Percentiles rank a stretch among this genome's conserved stretches.
Conservation (phyloP, 2,797 vertebrate genomes). For the Karalla daura region DNA sequence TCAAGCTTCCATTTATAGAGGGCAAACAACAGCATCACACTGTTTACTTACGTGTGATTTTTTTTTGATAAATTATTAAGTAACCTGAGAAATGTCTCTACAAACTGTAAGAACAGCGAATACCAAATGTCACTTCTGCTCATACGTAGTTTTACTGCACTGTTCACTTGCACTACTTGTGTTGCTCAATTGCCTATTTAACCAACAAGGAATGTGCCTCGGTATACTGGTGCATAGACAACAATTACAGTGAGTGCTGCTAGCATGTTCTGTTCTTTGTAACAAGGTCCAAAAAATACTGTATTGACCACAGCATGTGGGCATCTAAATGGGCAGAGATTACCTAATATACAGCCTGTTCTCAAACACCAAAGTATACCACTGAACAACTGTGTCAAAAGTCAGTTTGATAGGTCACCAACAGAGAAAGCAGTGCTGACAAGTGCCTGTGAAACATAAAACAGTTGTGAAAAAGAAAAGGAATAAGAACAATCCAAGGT, state of each 20-base stretch:
- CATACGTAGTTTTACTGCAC: neutral
- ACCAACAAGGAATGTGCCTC: too few relatives aligned
- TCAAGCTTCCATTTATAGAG: slow-evolving; percentile 47
- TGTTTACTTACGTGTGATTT: slow-evolving; percentile 38
- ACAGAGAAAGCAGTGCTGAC: slow-evolving; percentile 1
- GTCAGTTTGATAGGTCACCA: neutral
- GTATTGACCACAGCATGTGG: too few relatives aligned
- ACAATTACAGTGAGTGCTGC: too few relatives aligned
- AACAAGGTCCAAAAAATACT: too few relatives aligned
- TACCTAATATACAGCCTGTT: too few relatives aligned
- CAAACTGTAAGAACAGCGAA: slow-evolving; percentile 12
- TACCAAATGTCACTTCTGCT: slow-evolving; percentile 8
- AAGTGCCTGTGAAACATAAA: slow-evolving; percentile 12
- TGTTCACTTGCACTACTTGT: slow-evolving; percentile 13
- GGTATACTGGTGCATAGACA: too few relatives aligned
- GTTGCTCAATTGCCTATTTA: neutral
- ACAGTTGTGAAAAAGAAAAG: neutral
- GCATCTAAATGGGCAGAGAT: too few relatives aligned
- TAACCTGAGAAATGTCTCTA: slow-evolving; percentile 16
- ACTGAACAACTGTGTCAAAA: neutral
- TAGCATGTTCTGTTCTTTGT: too few relatives aligned
- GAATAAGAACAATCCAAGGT: slow-evolving; percentile 20
- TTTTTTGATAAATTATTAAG: slow-evolving; percentile 23
- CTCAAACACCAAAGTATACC: neutral
- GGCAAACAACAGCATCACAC: slow-evolving; percentile 30